Conservation (phyloP, 2,797 vertebrate genomes). For the Lagocephalus sceleratus region DNA sequence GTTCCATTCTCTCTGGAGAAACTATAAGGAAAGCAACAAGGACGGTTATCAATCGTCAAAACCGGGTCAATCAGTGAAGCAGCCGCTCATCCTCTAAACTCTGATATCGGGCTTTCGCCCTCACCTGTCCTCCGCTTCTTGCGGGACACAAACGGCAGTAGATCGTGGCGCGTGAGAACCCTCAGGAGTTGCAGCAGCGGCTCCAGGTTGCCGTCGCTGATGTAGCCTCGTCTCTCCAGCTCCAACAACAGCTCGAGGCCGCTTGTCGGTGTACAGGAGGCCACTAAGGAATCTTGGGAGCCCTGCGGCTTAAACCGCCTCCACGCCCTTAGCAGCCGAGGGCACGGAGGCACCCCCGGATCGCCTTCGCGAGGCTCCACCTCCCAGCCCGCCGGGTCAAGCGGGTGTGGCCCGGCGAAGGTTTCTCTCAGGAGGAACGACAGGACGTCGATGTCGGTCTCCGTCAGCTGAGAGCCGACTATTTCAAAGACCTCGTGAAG, state of each 20-base stretch:
- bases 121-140: slow-evolving; percentile 85
- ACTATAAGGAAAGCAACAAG: slow-evolving; percentile 68
- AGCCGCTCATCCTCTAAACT: background rate
- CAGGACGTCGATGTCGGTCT: slow-evolving; percentile 82
- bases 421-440: slow-evolving; percentile 86
- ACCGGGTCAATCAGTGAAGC: background rate
- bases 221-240: slow-evolving; percentile 81
- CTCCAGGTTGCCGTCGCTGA: slow-evolving; percentile 82
- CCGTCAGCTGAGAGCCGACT: slow-evolving; percentile 87
- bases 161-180: slow-evolving; percentile 86
- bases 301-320: slow-evolving; percentile 47
- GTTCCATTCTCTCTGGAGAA: slow-evolving; percentile 80
- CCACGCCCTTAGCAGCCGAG: slow-evolving; percentile 74
- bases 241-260: slow-evolving; percentile 84
- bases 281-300: slow-evolving; percentile 31
- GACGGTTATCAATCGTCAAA: background rate
- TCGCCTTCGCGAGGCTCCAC: slow-evolving; percentile 52
- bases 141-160: slow-evolving; percentile 82
- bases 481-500: slow-evolving; percentile 87
- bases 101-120: slow-evolving; percentile 2
- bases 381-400: slow-evolving; percentile 78
- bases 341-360: slow-evolving; percentile 49
- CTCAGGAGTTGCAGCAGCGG: slow-evolving; percentile 84
- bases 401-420: slow-evolving; percentile 70
- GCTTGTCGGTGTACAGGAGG: slow-evolving; percentile 70